phyloP scores from a whole-genome alignment of 2,113 vertebrate species.

The Mesoclemmys tuberculata region DNA sequence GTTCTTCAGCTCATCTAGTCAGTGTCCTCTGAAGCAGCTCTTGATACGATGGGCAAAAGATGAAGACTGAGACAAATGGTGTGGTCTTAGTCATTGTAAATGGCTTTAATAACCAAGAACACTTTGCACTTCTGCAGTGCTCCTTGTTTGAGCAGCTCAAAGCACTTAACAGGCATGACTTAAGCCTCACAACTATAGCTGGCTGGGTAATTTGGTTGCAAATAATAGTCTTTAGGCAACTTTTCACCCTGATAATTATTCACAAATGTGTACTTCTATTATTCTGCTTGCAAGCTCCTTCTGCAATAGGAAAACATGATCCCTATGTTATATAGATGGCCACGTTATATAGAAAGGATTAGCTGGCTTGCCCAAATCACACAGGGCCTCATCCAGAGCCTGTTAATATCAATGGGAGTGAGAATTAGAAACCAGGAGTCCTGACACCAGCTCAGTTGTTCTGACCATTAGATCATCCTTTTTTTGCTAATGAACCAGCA shows the following conservation, averaged over 20 bases:
- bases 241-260: not conserved
- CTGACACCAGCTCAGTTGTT: fast-evolving
- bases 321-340: not conserved
- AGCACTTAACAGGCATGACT: not conserved
- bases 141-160: not conserved
- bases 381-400: not conserved
- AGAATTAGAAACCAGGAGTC: not conserved
- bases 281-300: not conserved
- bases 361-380: not conserved
- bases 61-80: not conserved
- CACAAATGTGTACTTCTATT: not conserved
- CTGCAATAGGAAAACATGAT: not conserved
- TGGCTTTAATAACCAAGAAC: not conserved
- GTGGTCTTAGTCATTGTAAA: not conserved
- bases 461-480: fast-evolving
- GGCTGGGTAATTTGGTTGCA: not conserved
- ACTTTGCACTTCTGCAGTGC: not conserved
- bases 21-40: not conserved
- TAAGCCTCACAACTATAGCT: not conserved
- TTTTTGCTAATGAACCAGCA: not conserved
- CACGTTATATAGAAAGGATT: not conserved
- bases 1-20: not conserved
- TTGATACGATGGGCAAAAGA: not conserved
- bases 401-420: not conserved
- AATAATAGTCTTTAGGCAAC: constrained; percentile 13